Conservation (phyloP, 2,888 invertebrate genomes). For the Cantharis nigra region DNA sequence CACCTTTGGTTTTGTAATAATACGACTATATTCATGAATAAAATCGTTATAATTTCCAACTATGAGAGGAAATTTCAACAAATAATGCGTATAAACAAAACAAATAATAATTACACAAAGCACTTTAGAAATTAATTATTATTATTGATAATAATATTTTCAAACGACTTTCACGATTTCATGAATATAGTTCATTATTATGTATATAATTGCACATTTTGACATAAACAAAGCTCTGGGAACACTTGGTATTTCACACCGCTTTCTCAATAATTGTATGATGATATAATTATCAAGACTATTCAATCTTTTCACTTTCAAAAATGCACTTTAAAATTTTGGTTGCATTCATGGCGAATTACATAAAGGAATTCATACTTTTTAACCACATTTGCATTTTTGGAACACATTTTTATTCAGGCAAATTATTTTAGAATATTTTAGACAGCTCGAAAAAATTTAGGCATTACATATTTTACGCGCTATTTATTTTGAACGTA, state of each 20-base stretch:
- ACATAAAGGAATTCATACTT: not conserved
- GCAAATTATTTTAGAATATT: slow-evolving; percentile 20
- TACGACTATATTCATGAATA: slow-evolving; percentile 31
- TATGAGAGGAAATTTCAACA: not conserved
- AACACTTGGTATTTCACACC: slow-evolving; percentile 36
- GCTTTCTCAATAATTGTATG: slow-evolving; percentile 31
- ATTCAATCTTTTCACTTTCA: slow-evolving; percentile 34
- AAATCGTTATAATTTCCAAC: not conserved
- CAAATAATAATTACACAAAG: not conserved
- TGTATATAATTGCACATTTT: slow-evolving; percentile 42
- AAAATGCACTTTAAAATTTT: slow-evolving; percentile 5
- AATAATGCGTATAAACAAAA: not conserved
- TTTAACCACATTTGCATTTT: not conserved
- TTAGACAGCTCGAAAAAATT: not conserved
- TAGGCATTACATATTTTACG: not conserved
- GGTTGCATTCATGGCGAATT: not conserved
- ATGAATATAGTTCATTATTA: slow-evolving; percentile 35
- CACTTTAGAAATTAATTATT: not conserved
- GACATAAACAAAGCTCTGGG: slow-evolving; percentile 40
- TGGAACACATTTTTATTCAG: slow-evolving; percentile 21
- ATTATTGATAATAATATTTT: not conserved
- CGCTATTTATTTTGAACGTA: not conserved
- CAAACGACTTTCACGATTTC: slow-evolving; percentile 12
- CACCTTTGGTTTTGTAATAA: slow-evolving; percentile 52
- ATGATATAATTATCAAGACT: slow-evolving; percentile 28